Conservation (phyloP, 2,888 invertebrate genomes). For the Drosophila paucipuncta region DNA sequence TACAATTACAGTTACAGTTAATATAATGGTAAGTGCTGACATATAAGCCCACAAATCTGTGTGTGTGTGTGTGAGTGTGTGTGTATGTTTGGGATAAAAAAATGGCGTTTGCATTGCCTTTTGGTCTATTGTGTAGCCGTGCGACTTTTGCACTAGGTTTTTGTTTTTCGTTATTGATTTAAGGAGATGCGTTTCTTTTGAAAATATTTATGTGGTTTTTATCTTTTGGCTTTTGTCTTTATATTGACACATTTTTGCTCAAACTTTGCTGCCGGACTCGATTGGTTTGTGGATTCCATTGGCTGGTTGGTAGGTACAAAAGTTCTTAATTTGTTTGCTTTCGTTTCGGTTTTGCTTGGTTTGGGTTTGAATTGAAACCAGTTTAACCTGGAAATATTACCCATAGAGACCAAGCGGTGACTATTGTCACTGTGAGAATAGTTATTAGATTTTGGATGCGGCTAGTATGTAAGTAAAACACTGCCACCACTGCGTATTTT, state of each 20-base stretch:
- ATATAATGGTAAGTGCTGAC: conserved; percentile 34
- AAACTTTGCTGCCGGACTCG: conserved; percentile 85
- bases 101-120: conserved; percentile 67
- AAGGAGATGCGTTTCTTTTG: conserved; percentile 15
- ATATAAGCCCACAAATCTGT: conserved; percentile 19
- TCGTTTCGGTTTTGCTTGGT: conserved; percentile 11
- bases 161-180: conserved; percentile 68
- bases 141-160: conserved; percentile 77
- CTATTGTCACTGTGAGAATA: conserved; percentile 69
- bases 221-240: conserved; percentile 81
- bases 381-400: conserved; percentile 1
- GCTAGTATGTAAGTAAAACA: conserved; percentile 84
- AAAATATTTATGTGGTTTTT: conserved; percentile 29
- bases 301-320: conserved; percentile 48
- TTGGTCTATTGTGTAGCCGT: conserved; percentile 82
- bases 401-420: conserved; percentile 42
- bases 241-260: conserved; percentile 85
- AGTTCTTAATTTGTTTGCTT: conserved; percentile 22
- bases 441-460: conserved; percentile 47
- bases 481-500: conserved; percentile 85
- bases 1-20: conserved; percentile 32
- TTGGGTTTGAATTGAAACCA: not conserved
- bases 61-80: not conserved
- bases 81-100: not conserved
- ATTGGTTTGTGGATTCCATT: conserved; percentile 71